A percentile compares a stretch with the other conserved stretches of the same genome.
phyloP scores from a whole-genome alignment of 2,888 invertebrate species.

The Ernsta delagoae region DNA sequence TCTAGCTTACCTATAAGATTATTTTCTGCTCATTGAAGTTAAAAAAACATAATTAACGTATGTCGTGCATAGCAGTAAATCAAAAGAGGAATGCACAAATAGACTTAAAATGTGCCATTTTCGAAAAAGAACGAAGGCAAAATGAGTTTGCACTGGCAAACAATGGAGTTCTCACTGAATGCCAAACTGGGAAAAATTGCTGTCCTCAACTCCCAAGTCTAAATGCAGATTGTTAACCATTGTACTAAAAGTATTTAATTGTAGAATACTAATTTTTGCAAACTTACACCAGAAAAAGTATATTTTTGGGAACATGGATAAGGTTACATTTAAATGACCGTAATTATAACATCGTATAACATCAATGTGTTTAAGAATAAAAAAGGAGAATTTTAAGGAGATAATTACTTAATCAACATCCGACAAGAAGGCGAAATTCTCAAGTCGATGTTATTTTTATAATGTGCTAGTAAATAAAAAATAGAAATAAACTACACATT shows the following conservation, averaged over 20 bases:
- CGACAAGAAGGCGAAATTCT: too few species aligned
- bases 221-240: constrained; percentile 27
- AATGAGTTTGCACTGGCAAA: constrained; percentile 26
- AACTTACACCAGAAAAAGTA: background rate
- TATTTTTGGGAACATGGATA: constrained; percentile 7
- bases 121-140: constrained; percentile 18
- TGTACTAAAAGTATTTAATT: constrained; percentile 28
- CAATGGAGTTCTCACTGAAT: constrained; percentile 23
- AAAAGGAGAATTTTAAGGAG: too few species aligned
- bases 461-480: too few species aligned
- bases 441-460: too few species aligned
- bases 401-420: too few species aligned
- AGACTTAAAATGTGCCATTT: constrained; percentile 18
- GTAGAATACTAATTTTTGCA: constrained; percentile 16
- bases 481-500: background rate
- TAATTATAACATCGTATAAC: background rate
- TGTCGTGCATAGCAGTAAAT: background rate
- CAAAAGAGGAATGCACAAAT: background rate
- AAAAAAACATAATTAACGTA: background rate
- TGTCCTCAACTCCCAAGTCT: constrained; percentile 23
- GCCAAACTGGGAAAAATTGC: constrained; percentile 29
- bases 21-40: too few species aligned
- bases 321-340: background rate
- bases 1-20: too few species aligned
- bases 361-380: too few species aligned